phyloP scores from a whole-genome alignment of 2,888 invertebrate genomes.

The Coronaproctus castanopsis region DNA sequence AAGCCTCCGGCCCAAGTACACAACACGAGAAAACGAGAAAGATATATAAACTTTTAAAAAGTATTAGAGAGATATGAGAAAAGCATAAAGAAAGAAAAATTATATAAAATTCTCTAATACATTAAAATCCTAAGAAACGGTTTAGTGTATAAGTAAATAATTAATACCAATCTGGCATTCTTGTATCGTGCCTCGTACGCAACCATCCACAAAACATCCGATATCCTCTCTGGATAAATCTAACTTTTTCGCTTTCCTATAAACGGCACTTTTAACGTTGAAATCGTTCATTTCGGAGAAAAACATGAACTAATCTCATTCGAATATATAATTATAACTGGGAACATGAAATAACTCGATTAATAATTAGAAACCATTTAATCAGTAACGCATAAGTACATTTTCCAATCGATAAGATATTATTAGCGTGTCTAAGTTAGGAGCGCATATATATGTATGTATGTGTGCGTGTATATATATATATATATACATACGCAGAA shows the following conservation, averaged over 20 bases:
- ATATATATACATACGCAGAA: not conserved
- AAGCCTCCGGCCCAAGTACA: no score
- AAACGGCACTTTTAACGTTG: slow-evolving; percentile 18
- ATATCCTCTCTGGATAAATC: slow-evolving; percentile 22
- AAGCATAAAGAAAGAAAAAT: not conserved
- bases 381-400: no score
- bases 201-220: slow-evolving; percentile 18
- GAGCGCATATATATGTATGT: not conserved
- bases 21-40: no score
- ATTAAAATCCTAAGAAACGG: not conserved
- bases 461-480: not conserved
- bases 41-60: no score
- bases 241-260: slow-evolving; percentile 22
- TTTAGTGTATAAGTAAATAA: not conserved
- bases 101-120: not conserved
- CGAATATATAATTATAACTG: no score
- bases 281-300: not conserved
- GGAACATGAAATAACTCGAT: not conserved
- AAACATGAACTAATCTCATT: no score
- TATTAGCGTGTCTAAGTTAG: not conserved
- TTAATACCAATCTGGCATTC: slow-evolving; percentile 20
- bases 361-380: no score
- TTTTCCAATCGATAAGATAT: no score
- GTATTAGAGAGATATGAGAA: not conserved
- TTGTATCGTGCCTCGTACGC: slow-evolving; percentile 15